Conservation (phyloP, 2,797 vertebrate species). For the Gobio occitaniae region DNA sequence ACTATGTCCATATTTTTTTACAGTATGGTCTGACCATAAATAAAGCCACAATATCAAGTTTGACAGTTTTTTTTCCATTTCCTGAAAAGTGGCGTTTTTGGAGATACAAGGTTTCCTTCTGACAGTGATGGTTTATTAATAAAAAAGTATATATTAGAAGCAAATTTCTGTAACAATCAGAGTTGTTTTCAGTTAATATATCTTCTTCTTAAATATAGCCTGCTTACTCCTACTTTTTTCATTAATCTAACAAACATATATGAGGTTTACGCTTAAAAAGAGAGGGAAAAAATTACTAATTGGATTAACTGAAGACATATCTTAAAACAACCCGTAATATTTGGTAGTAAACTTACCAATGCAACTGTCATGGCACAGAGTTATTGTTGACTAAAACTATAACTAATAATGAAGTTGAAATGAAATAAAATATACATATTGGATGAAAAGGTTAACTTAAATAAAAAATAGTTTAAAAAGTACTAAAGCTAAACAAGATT, state of each 20-base stretch:
- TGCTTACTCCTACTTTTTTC: not conserved
- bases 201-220: not conserved
- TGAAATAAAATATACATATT: not conserved
- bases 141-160: not conserved
- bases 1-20: too few species aligned
- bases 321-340: not conserved
- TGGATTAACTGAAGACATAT: not conserved
- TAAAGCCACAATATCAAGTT: too few species aligned
- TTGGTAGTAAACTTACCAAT: not conserved
- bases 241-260: not conserved
- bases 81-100: too few species aligned
- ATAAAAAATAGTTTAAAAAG: not conserved
- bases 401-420: not conserved
- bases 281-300: not conserved
- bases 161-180: not conserved
- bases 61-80: too few species aligned
- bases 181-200: not conserved
- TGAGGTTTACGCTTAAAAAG: not conserved
- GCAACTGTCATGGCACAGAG: not conserved
- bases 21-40: too few species aligned
- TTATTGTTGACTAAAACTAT: not conserved
- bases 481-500: not conserved
- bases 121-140: too few species aligned
- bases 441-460: not conserved
- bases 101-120: too few species aligned